A percentile compares a stretch with the other conserved stretches of the same genome.
phyloP scores from a whole-genome alignment of 2,113 vertebrate genomes.

The Bubo blakistoni region DNA sequence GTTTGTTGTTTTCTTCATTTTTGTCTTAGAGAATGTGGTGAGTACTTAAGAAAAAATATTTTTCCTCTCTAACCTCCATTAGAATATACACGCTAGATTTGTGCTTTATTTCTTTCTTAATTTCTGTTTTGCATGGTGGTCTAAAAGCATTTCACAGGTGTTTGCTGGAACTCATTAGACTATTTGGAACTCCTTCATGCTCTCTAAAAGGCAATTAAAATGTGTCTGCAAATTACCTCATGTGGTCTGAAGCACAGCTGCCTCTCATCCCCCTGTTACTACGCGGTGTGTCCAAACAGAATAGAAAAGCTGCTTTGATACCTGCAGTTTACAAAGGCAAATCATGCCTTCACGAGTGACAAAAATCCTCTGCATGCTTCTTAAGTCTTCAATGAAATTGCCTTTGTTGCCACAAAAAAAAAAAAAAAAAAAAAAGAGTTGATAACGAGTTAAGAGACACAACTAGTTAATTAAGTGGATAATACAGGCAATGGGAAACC shows the following conservation, averaged over 20 bases:
- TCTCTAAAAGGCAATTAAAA: conserved; percentile 86
- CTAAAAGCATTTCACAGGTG: conserved; percentile 84
- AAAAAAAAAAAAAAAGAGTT: not conserved
- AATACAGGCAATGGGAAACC: not conserved
- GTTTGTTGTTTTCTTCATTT: not conserved
- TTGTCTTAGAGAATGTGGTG: not conserved
- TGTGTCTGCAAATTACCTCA: conserved; percentile 81
- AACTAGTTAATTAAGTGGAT: conserved; percentile 53
- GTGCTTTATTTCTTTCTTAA: conserved; percentile 69
- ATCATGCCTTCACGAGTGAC: conserved; percentile 52
- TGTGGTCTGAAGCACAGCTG: conserved; percentile 79
- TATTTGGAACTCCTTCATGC: conserved; percentile 82
- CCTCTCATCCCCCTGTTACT: conserved; percentile 73
- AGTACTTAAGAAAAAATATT: not conserved
- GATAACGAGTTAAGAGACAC: conserved; percentile 11
- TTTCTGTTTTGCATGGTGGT: conserved; percentile 76
- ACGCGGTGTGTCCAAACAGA: conserved; percentile 67
- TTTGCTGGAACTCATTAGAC: conserved; percentile 83
- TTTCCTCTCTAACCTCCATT: not conserved
- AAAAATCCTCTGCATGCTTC: conserved; percentile 48
- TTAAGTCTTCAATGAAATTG: conserved; percentile 45
- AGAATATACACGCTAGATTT: conserved; percentile 22
- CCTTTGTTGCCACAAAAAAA: conserved; percentile 35
- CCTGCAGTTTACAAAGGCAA: conserved; percentile 72
- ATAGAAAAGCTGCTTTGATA: conserved; percentile 73